phyloP scores from a whole-genome alignment of 1,140 invertebrate species.

The Macrotrachela quadricornifera region DNA sequence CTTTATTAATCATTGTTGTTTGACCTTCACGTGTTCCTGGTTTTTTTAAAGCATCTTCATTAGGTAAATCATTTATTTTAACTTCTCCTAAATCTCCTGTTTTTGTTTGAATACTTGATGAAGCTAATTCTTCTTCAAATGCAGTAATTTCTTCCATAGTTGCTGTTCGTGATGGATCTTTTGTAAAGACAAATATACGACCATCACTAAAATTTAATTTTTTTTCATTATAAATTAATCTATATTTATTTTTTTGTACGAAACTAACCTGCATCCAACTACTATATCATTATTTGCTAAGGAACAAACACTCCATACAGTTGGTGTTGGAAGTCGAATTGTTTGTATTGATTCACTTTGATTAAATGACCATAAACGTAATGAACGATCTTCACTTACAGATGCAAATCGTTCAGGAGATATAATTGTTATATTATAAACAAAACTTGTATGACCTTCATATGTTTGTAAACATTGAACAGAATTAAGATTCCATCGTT shows the following conservation, averaged over 20 bases:
- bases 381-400: slow-evolving; percentile 62
- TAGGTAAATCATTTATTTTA: slow-evolving; percentile 60
- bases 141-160: slow-evolving; percentile 35
- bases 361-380: slow-evolving; percentile 54
- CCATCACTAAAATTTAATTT: slow-evolving; percentile 41
- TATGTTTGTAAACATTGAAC: too few species aligned
- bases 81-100: slow-evolving; percentile 47
- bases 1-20: slow-evolving; percentile 56
- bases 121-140: slow-evolving; percentile 50
- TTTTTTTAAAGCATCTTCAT: slow-evolving; percentile 46
- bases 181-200: slow-evolving; percentile 57
- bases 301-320: slow-evolving; percentile 62
- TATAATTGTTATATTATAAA: too few species aligned
- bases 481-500: slow-evolving; percentile 53
- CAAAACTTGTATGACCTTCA: too few species aligned
- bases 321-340: slow-evolving; percentile 55
- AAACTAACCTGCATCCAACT: slow-evolving; percentile 42
- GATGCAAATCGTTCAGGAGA: slow-evolving; percentile 37
- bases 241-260: too few species aligned
- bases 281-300: slow-evolving; percentile 67
- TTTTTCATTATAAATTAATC: too few species aligned
- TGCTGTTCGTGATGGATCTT: slow-evolving; percentile 44
- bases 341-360: slow-evolving; percentile 39
- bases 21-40: slow-evolving; percentile 61
- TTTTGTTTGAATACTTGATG: slow-evolving; percentile 36